Evolutionary conservation across 2,113 vertebrate species (phyloP).

Genomic region (Thryonomys swinderianus): DNA sequence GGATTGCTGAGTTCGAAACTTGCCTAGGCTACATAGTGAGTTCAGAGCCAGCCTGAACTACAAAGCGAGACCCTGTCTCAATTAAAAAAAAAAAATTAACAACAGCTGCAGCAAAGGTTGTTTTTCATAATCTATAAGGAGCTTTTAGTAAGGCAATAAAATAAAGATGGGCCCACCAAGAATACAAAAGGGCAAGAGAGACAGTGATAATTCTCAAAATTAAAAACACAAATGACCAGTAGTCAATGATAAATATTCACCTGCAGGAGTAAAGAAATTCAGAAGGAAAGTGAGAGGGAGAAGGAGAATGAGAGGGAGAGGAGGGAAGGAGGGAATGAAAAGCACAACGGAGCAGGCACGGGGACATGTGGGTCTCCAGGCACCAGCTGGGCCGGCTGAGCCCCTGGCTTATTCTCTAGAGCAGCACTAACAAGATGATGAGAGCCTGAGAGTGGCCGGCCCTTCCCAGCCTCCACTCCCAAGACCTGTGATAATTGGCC

Average conservation of each 20-base stretch:
- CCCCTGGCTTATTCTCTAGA: rapidly evolving
- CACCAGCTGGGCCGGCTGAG: neutral
- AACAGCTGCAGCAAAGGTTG: neutral
- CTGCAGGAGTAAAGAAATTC: neutral
- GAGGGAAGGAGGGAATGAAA: neutral
- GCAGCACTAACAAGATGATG: neutral
- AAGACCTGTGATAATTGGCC: too few relatives aligned
- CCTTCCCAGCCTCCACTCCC: neutral
- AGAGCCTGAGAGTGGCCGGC: neutral
- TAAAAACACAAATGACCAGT: neutral
- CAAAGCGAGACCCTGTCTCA: too few relatives aligned
- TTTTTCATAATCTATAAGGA: neutral
- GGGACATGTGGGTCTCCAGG: neutral
- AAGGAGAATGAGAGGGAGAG: neutral
- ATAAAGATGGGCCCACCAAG: neutral
- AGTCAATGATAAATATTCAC: neutral
- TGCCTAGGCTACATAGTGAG: too few relatives aligned
- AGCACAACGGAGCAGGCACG: rapidly evolving
- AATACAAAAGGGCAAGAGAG: neutral
- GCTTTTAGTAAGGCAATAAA: neutral
- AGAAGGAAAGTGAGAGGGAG: neutral
- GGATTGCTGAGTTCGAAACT: too few relatives aligned
- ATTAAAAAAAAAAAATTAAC: too few relatives aligned
- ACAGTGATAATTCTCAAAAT: neutral
- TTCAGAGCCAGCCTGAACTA: too few relatives aligned